phyloP scores from a whole-genome alignment of 2,113 vertebrate species.

The Phaethornis superciliosus region DNA sequence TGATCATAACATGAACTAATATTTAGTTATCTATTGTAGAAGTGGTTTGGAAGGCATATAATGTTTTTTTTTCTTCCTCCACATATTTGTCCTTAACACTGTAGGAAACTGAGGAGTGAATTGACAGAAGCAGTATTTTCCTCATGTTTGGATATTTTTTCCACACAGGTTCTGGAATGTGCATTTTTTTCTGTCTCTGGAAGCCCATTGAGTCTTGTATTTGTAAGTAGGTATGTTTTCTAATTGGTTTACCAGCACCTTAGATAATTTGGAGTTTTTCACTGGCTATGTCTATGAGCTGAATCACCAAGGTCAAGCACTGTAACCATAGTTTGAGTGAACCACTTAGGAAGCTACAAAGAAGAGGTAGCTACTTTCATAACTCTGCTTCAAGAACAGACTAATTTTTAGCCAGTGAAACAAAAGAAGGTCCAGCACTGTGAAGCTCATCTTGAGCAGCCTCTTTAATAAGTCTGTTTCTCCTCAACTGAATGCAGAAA shows the following conservation, averaged over 20 bases:
- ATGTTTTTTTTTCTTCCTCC: background rate
- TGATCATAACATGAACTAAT: background rate
- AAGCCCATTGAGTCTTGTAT: background rate
- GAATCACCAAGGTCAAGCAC: background rate
- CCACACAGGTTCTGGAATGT: background rate
- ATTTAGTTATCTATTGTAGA: background rate
- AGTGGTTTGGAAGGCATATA: background rate
- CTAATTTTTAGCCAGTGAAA: background rate
- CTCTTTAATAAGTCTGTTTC: background rate
- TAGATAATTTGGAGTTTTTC: background rate
- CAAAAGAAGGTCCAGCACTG: background rate
- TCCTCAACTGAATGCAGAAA: background rate
- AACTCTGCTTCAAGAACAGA: background rate
- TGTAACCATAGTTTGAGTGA: accelerated
- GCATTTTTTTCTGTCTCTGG: background rate
- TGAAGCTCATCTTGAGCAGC: background rate
- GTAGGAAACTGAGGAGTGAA: accelerated
- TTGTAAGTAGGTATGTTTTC: background rate
- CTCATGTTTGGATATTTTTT: background rate
- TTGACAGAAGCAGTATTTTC: background rate
- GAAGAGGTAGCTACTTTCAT: background rate
- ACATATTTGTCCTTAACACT: background rate
- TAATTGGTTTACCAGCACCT: background rate
- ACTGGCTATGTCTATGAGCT: background rate
- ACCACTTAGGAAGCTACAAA: background rate